Evolutionary conservation across 2,797 vertebrate genomes (phyloP), one percentile per base, ranked within the genome.

Genomic region (Cottoperca gobio): DNA sequence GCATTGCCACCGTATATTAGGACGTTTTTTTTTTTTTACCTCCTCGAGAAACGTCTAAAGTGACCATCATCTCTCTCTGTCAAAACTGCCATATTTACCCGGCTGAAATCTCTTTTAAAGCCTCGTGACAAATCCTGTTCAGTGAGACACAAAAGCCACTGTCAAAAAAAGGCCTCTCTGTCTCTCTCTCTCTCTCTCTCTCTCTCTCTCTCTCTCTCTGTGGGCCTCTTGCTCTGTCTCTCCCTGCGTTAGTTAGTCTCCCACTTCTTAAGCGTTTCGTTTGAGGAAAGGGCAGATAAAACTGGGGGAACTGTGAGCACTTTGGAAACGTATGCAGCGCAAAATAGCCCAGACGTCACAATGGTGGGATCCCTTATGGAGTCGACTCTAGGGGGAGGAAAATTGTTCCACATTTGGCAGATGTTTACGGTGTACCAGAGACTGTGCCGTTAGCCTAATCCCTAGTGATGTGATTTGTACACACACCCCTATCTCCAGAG

Each of bases 381-480:
- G 86, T 88, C 77, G 79, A 90, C 89, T 89, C 81, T 76, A 79
- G 83, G 78, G 88, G 79, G 84, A 91, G 81, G 87, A 82, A 93
- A 94, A 93, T 93, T 89, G 94, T 94, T 95, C 95, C 95, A 94
- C 93, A 94, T 93, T 93, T 94, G 86, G 93, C 88, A 91, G 90
- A 95, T 95, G 94, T 95, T 93, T 95, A 95, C 89, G 89, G 91
- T 91, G 89, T 92, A 90, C 89, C 92, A 90, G 89, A 93, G 93
- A 92, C 94, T 91, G 78, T 89, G 95, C 93, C 91, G 92, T 94
- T 94, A 92, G 93, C 91, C 93, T 96, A 95, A 96, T 95, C 94
- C 94, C 92, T 88, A 86, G 87, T 96, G 94, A 95, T 95, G 95
- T 95, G 95, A 95, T 96, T 96, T 95, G 94, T 95, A 93, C 93